phyloP scores from a whole-genome alignment of 2,797 vertebrate genomes.

The Coccyzus lansbergi region DNA sequence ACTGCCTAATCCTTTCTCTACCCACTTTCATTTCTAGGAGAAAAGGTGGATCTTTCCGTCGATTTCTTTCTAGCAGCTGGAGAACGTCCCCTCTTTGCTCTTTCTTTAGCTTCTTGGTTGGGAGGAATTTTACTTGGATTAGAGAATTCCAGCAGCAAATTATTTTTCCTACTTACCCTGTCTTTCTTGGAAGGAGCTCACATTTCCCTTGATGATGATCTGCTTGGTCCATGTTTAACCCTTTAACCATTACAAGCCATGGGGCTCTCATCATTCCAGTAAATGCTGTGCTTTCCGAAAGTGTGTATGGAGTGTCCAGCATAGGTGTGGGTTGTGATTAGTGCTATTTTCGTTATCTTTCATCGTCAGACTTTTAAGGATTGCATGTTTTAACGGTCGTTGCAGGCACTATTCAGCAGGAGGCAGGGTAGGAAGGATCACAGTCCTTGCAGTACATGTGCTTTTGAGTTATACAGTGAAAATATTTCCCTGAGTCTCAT shows the following conservation, averaged over 20 bases:
- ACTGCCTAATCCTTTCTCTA: not conserved
- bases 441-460: not conserved
- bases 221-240: not conserved
- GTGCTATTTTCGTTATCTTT: not conserved
- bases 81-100: not conserved
- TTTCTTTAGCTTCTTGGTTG: not conserved
- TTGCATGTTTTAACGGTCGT: not conserved
- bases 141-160: conserved; percentile 2
- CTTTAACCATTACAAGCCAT: not conserved
- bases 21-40: not conserved
- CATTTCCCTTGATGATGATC: not conserved
- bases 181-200: not conserved
- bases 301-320: not conserved
- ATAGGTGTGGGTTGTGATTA: not conserved
- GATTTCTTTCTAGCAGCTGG: not conserved
- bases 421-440: not conserved
- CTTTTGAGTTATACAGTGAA: not conserved
- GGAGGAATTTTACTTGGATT: not conserved
- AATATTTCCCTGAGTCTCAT: not conserved
- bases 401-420: not conserved
- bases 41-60: not conserved
- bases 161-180: not conserved
- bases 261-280: not conserved
- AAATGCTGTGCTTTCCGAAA: not conserved
- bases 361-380: not conserved